Conservation (phyloP, 2,113 vertebrate species). For the Suricata suricatta region DNA sequence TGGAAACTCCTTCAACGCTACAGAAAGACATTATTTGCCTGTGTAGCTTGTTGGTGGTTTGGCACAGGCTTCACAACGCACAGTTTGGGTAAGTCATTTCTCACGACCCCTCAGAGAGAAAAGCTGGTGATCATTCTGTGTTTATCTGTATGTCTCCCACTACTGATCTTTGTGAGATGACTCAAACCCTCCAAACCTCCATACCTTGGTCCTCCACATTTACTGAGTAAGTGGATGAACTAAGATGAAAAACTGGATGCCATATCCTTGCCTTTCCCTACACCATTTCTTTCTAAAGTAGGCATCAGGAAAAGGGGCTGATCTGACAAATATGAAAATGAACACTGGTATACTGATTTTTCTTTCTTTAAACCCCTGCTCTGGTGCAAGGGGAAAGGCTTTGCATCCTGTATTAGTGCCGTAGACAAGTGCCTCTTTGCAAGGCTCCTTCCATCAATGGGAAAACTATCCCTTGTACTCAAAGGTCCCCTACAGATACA, state of each 20-base stretch:
- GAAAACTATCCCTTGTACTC: not conserved
- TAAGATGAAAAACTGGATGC: slow-evolving; percentile 1
- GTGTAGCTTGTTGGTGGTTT: not conserved
- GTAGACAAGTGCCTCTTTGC: not conserved
- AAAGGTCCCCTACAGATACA: not conserved
- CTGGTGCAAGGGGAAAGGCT: not conserved
- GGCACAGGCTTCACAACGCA: not conserved
- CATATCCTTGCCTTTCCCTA: not conserved
- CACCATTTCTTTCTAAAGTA: not conserved
- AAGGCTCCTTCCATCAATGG: not conserved
- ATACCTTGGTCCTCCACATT: not conserved
- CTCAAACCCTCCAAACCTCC: not conserved
- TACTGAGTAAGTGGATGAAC: not conserved
- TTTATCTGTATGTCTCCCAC: not conserved
- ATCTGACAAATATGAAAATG: not conserved
- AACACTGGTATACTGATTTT: not conserved
- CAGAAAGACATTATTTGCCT: not conserved
- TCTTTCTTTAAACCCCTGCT: slow-evolving; percentile 5
- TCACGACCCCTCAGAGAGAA: not conserved
- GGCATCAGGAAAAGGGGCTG: not conserved
- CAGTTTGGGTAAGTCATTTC: not conserved
- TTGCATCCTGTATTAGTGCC: not conserved
- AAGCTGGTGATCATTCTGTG: not conserved
- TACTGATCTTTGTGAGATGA: not conserved
- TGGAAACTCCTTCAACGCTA: not conserved